A percentile compares a stretch with the other conserved stretches of the same genome.
These are phyloP conservation scores for Tenodera sinensis DNA, from an alignment of 2,888 invertebrate species.

Conservation along the genomic window DNA sequence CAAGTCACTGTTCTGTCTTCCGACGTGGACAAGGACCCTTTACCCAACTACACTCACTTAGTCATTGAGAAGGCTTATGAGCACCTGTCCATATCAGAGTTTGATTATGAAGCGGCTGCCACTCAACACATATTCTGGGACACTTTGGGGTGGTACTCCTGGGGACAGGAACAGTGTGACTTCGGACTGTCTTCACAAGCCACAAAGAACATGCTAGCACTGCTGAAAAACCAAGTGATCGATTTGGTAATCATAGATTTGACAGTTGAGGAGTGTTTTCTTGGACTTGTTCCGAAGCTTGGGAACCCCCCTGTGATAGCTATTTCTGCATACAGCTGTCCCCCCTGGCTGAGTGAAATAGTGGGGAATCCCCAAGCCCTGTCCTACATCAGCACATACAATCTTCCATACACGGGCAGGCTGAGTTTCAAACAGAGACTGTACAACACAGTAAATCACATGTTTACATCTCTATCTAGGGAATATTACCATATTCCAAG, in stretches of 20 bases:
- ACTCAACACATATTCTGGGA: neutral
- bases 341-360: constrained; percentile 12
- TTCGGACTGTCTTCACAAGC: constrained; percentile 10
- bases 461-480: neutral
- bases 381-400: constrained; percentile 21
- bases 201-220: neutral
- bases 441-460: constrained; percentile 21
- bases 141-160: neutral
- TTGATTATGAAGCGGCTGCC: neutral
- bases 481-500: constrained; percentile 2
- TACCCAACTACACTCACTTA: constrained; percentile 22
- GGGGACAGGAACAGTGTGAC: constrained; percentile 12
- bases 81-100: neutral
- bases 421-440: constrained; percentile 30
- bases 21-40: constrained; percentile 21
- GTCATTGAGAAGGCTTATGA: constrained; percentile 25
- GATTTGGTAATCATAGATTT: constrained; percentile 27
- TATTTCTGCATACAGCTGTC: constrained; percentile 24
- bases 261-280: constrained; percentile 21
- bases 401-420: constrained; percentile 15
- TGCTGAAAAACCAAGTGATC: constrained; percentile 15
- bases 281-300: constrained; percentile 21
- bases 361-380: constrained; percentile 25
- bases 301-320: constrained; percentile 26
- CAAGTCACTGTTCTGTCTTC: constrained; percentile 29